Conservation (phyloP, 2,113 vertebrate species). For the Platysternon megacephalum region DNA sequence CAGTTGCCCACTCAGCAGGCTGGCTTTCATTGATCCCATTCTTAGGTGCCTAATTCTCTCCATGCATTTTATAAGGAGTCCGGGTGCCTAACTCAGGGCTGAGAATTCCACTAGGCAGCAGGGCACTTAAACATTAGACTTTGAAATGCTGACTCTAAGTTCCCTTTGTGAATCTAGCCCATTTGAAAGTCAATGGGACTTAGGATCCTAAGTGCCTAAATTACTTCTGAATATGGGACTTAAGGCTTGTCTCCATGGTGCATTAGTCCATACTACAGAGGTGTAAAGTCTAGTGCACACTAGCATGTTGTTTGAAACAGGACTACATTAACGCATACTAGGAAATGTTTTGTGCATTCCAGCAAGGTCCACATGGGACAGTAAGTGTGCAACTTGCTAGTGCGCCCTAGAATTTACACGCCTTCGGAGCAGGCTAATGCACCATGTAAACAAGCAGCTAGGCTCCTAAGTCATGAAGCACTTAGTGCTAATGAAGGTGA, state of each 20-base stretch:
- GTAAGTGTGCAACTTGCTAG: not conserved
- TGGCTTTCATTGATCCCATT: not conserved
- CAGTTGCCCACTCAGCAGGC: not conserved
- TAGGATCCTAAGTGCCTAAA: not conserved
- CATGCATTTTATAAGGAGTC: not conserved
- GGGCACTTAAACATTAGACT: no score
- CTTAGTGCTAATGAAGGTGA: fast-evolving
- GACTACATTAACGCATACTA: not conserved
- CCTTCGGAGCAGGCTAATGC: no score
- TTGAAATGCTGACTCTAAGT: not conserved
- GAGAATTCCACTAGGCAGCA: not conserved
- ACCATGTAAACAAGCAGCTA: not conserved
- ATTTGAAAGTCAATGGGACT: not conserved
- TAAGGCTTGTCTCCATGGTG: not conserved
- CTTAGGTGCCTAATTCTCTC: not conserved
- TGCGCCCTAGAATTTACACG: not conserved
- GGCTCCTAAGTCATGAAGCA: not conserved
- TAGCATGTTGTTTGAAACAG: not conserved
- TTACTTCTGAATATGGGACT: not conserved
- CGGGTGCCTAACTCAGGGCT: not conserved
- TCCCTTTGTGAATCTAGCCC: not conserved
- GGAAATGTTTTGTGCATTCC: not conserved
- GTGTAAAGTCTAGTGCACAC: not conserved
- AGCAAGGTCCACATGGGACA: not conserved
- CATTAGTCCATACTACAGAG: not conserved